These are phyloP conservation scores for Octomys mimax DNA, from an alignment of 2,797 vertebrate species.

Conservation along the genomic window DNA sequence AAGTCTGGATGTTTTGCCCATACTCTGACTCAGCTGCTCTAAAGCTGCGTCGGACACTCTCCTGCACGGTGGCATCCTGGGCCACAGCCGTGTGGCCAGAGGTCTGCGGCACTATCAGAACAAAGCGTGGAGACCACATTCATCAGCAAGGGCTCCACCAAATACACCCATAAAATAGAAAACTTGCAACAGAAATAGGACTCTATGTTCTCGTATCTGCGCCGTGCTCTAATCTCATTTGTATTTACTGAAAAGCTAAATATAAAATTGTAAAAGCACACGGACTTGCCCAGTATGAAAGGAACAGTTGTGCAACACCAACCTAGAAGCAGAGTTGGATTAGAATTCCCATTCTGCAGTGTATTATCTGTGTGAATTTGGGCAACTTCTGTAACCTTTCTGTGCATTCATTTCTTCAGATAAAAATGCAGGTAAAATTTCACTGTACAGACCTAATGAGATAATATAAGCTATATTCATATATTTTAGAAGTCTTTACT, in stretches of 20 bases:
- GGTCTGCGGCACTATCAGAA: background rate
- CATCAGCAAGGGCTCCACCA: background rate
- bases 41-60: background rate
- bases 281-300: background rate
- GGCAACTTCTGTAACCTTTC: background rate
- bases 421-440: background rate
- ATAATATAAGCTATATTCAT: background rate
- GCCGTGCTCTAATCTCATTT: background rate
- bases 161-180: background rate
- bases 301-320: background rate
- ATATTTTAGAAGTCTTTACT: background rate
- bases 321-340: background rate
- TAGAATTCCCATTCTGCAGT: background rate
- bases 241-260: background rate
- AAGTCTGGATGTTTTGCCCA: background rate
- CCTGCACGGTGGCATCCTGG: background rate
- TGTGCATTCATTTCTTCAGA: background rate
- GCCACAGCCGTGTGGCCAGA: background rate
- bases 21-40: background rate
- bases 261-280: background rate
- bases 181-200: background rate
- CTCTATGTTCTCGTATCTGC: background rate
- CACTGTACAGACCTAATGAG: background rate
- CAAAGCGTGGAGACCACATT: background rate
- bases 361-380: background rate